Percentiles rank a stretch among this genome's conserved stretches.
These are phyloP conservation scores for Brachymystax lenok DNA, from an alignment of 2,797 vertebrate genomes.

Conservation along the genomic window DNA sequence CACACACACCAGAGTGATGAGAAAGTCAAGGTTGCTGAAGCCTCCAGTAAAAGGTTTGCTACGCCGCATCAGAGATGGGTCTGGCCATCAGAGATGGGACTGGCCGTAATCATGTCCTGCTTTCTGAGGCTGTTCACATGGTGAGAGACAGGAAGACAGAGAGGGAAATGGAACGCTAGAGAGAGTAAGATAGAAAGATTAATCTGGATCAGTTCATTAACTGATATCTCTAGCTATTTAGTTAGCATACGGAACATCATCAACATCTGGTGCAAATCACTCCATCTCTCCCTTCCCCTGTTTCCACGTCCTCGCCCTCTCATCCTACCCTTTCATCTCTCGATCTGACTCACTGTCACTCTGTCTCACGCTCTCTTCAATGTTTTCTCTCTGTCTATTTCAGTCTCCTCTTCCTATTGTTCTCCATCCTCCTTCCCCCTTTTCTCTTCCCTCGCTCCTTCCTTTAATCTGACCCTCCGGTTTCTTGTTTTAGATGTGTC, in stretches of 20 bases:
- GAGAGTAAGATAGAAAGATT: not conserved
- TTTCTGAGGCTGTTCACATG: not conserved
- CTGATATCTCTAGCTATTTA: not conserved
- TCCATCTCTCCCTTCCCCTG: not conserved
- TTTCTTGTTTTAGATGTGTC: not conserved
- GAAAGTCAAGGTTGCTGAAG: not conserved
- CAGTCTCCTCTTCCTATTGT: not conserved
- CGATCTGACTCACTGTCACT: not conserved
- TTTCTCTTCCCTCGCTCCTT: not conserved
- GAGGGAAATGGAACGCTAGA: too few species aligned
- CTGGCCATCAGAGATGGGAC: not conserved
- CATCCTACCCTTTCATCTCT: not conserved
- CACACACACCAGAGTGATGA: not conserved
- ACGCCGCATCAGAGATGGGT: not conserved
- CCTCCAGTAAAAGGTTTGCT: not conserved
- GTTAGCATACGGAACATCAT: slow-evolving; percentile 24
- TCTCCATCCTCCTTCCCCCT: slow-evolving; percentile 32
- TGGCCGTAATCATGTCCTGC: slow-evolving; percentile 1
- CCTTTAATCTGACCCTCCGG: not conserved
- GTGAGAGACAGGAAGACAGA: too few species aligned
- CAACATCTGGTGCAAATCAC: slow-evolving; percentile 67
- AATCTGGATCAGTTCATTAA: too few species aligned
- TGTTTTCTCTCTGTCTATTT: not conserved
- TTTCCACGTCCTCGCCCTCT: slow-evolving; percentile 18
- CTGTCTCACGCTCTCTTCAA: not conserved